Conservation (phyloP, 2,113 vertebrate species). For the Circaetus cinerascens region DNA sequence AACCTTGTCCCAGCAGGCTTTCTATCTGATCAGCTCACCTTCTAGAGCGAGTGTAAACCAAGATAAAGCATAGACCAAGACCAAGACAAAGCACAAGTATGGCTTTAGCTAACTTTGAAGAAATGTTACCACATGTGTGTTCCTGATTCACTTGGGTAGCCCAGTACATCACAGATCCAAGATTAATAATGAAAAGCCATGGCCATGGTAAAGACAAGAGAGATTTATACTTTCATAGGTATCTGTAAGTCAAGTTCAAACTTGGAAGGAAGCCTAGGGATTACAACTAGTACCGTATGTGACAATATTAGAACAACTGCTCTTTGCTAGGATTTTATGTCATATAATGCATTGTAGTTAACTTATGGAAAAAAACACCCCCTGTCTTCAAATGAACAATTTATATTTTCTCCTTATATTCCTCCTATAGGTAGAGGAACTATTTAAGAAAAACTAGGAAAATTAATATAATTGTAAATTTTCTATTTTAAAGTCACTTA, state of each 20-base stretch:
- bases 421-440: background rate
- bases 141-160: background rate
- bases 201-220: background rate
- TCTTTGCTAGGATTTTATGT: background rate
- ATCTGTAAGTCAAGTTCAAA: background rate
- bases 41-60: background rate
- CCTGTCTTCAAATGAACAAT: background rate
- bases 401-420: background rate
- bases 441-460: background rate
- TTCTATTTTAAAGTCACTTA: background rate
- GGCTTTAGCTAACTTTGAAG: background rate
- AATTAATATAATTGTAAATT: background rate
- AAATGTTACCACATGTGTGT: background rate
- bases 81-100: background rate
- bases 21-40: background rate
- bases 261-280: background rate
- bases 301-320: background rate
- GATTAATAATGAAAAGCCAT: background rate
- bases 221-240: background rate
- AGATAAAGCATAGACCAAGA: background rate
- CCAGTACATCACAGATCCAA: background rate
- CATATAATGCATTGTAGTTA: background rate
- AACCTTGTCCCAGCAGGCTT: background rate
- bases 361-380: background rate
- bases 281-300: background rate